A percentile compares a stretch with the other conserved stretches of the same genome.
phyloP scores from a whole-genome alignment of 2,888 invertebrate genomes.

The Eulithis prunata region DNA sequence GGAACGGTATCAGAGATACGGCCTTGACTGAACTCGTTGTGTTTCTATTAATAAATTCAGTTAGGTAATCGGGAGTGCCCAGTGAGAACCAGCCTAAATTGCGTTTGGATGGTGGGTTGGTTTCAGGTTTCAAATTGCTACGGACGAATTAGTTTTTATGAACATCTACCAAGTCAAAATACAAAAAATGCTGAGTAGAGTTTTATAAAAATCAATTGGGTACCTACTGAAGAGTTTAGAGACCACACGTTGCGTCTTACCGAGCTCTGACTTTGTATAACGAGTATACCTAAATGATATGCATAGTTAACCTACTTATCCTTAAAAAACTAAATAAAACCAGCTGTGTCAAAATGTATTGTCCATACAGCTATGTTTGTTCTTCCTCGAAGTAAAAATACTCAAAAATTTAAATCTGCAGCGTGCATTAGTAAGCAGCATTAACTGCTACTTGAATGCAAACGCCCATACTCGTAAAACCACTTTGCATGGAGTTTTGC shows the following conservation, averaged over 20 bases:
- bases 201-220: neutral
- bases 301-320: no score
- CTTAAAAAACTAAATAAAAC: no score
- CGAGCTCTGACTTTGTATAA: no score
- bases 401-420: constrained; percentile 5
- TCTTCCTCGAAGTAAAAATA: neutral
- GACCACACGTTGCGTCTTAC: no score
- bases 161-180: neutral
- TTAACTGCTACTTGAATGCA: constrained; percentile 24
- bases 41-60: constrained; percentile 35
- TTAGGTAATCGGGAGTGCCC: constrained; percentile 1
- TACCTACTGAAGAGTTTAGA: neutral
- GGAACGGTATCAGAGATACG: constrained; percentile 47
- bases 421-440: constrained; percentile 21
- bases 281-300: no score
- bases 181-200: no score
- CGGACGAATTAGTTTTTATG: neutral
- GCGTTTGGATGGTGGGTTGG: neutral
- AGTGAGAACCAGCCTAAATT: neutral
- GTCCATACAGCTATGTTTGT: no score
- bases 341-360: no score
- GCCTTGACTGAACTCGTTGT: constrained; percentile 47
- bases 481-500: constrained; percentile 1
- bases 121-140: neutral
- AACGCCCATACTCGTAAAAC: constrained; percentile 21